Percentiles rank a stretch among this genome's conserved stretches.
phyloP scores from a whole-genome alignment of 1,140 invertebrate genomes.

The Epicauta chinensis region DNA sequence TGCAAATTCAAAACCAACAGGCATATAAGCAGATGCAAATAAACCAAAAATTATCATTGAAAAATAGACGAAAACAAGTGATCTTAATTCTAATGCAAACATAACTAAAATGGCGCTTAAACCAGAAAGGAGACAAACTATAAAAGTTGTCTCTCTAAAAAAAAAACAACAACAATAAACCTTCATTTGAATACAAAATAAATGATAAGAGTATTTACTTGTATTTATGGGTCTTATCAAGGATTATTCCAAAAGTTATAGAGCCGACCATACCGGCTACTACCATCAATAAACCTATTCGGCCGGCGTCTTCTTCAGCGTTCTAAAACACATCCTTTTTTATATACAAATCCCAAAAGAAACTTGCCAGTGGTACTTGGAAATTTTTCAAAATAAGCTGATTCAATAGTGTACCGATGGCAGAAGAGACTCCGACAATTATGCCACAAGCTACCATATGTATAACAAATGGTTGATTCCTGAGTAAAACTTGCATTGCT shows the following conservation, averaged over 20 bases:
- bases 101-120: slow-evolving; percentile 19
- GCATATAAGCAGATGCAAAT: slow-evolving; percentile 25
- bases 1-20: slow-evolving; percentile 31
- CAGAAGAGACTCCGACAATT: slow-evolving; percentile 26
- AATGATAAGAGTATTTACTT: slow-evolving; percentile 22
- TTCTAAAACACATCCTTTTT: slow-evolving; percentile 17
- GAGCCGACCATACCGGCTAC: slow-evolving; percentile 63
- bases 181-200: background rate
- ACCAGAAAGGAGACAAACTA: slow-evolving; percentile 20
- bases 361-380: slow-evolving; percentile 20
- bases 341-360: background rate
- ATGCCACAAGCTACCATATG: slow-evolving; percentile 26
- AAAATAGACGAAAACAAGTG: slow-evolving; percentile 23
- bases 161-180: background rate
- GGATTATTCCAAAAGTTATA: slow-evolving; percentile 58
- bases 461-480: slow-evolving; percentile 23
- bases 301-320: slow-evolving; percentile 52
- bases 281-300: slow-evolving; percentile 64
- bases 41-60: slow-evolving; percentile 21
- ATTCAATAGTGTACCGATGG: slow-evolving; percentile 28
- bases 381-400: slow-evolving; percentile 29
- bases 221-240: slow-evolving; percentile 58
- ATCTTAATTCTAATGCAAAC: slow-evolving; percentile 21
- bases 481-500: slow-evolving; percentile 11
- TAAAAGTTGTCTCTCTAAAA: slow-evolving; percentile 25